phyloP scores from a whole-genome alignment of 2,113 vertebrate genomes.

The Numenius arquata region DNA sequence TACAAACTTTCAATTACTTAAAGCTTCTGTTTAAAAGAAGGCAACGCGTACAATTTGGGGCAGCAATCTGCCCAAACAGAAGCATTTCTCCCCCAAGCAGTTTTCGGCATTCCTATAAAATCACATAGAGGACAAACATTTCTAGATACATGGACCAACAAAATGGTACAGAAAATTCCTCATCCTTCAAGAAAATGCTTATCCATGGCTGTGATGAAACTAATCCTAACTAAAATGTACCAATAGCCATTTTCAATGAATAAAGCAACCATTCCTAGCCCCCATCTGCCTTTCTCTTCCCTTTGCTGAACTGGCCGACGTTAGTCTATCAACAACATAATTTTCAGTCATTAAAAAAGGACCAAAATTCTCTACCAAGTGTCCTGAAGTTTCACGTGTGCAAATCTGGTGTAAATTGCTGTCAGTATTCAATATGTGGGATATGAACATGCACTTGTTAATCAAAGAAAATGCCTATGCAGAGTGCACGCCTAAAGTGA shows the following conservation, averaged over 20 bases:
- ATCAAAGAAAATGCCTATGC: neutral
- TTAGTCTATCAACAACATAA: neutral
- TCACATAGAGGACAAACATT: neutral
- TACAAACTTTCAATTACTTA: neutral
- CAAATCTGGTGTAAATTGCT: neutral
- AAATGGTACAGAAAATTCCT: neutral
- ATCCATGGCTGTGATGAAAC: neutral
- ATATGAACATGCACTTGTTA: neutral
- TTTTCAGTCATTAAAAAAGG: neutral
- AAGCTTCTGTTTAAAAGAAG: neutral
- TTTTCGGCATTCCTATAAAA: neutral
- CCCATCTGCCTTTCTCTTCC: neutral
- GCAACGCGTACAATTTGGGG: too few species aligned
- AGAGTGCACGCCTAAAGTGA: fast-evolving
- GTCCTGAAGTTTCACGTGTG: neutral
- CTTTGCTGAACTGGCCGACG: neutral
- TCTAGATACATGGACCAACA: neutral
- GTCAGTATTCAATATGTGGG: fast-evolving
- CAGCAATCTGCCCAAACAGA: neutral
- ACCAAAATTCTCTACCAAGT: neutral
- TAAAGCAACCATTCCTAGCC: neutral
- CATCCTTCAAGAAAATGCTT: neutral
- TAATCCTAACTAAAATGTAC: neutral
- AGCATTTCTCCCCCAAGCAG: neutral
- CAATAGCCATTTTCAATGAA: neutral